Base-by-base conservation (phyloP, 2,888 invertebrate genomes). In the Lysandra coridon region DNA sequence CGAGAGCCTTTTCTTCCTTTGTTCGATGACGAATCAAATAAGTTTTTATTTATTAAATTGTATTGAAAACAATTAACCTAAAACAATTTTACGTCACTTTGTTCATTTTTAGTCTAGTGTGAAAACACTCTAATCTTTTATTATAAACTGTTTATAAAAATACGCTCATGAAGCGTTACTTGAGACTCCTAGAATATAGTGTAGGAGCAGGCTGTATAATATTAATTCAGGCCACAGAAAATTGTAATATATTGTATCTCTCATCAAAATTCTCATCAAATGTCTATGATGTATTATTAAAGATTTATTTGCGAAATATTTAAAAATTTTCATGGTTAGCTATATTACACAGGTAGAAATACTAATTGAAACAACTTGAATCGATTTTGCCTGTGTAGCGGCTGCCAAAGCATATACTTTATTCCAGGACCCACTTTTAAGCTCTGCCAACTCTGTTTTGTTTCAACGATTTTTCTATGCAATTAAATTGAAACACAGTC, bases 71-170 rank as follows among this genome's bases (percentile, higher is more conserved):
- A 37, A 37, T 37, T 37, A 2, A 37, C 1, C 33, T 37, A 2
- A 37, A 37, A 37, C 33, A 37, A 37, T 37, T 37, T 37, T 37
- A 37, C 33, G 33, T 37, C 33, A 1, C 33, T 2, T 37, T 1
- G 1, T 37, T 37, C 1, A 2, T 37, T 37, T 37, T 1, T 3
- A 37, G 33, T 1, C 33, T 37, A 37, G 33, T 37, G 33, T 37
- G 33, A 37, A 64, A 69, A 69, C 69, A 69, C 5, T 69, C 12
- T 69, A 69, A 69, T 69, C 69, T 69, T 37, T 33, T 69, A 69
- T 37, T 69, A 17, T 69, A 69, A 69, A 69, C 69, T 69, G 69
- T 69, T 69, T 69, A 69, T 69, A 69, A 69, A 69, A 69, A 33
- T 69, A 62, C 62, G 5, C 23, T 69, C 5, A 2, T 12, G 4